Evolutionary conservation across 2,888 invertebrate genomes (phyloP).

Genomic region (Scrobipalpa costella): DNA sequence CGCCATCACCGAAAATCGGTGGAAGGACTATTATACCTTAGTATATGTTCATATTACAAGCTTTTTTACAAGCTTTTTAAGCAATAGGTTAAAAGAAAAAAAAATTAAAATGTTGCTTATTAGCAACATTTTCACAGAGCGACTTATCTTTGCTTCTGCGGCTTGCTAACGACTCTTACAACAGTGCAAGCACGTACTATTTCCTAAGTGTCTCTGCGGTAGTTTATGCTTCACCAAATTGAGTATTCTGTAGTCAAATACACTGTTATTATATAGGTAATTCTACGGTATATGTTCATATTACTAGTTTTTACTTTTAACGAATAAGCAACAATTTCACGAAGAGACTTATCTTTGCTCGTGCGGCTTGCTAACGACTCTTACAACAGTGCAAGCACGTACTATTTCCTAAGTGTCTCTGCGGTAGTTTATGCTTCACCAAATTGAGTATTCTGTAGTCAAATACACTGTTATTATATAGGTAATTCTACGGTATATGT

Average conservation of each 20-base stretch:
- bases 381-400: neutral
- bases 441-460: neutral
- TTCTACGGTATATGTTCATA: too few relatives aligned
- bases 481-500: neutral
- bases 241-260: neutral
- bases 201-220: too few relatives aligned
- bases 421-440: neutral
- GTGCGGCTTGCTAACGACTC: constrained; percentile 1
- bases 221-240: neutral
- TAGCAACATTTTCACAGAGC: constrained; percentile 17
- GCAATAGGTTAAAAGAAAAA: too few relatives aligned
- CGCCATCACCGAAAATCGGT: too few relatives aligned
- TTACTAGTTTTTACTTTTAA: too few relatives aligned
- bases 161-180: constrained; percentile 8
- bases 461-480: neutral
- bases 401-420: too few relatives aligned
- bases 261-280: neutral
- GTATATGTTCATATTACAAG: too few relatives aligned
- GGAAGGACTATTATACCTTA: too few relatives aligned
- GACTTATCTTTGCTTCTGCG: constrained; percentile 10
- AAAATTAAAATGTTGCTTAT: too few relatives aligned
- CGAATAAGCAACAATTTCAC: constrained; percentile 13
- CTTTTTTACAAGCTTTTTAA: too few relatives aligned
- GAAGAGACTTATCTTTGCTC: constrained; percentile 12
- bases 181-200: too few relatives aligned